These are phyloP conservation scores for Tetrax tetrax DNA, from an alignment of 2,113 vertebrate genomes.

Conservation along the genomic window DNA sequence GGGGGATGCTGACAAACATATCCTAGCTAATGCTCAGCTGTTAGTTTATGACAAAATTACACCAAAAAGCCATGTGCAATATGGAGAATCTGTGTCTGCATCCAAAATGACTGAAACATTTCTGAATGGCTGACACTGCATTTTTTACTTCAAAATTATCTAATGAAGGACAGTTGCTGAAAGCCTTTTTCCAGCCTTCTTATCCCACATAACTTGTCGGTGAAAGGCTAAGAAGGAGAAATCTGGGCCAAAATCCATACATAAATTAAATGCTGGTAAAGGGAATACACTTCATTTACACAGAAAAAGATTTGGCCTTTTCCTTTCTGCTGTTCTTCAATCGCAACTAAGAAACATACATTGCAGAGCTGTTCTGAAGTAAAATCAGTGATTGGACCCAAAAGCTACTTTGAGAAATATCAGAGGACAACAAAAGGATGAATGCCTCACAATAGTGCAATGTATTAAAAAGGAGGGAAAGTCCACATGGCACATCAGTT, in stretches of 20 bases:
- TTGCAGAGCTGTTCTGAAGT: not conserved
- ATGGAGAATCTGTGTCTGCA: not conserved
- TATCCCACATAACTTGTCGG: not conserved
- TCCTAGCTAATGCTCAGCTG: not conserved
- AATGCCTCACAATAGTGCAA: not conserved
- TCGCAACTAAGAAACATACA: not conserved
- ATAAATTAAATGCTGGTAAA: not conserved
- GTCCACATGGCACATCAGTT: fast-evolving
- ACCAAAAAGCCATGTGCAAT: not conserved
- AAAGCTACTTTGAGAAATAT: not conserved
- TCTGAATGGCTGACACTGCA: not conserved
- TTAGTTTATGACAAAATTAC: not conserved
- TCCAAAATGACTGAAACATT: not conserved
- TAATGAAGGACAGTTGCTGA: not conserved
- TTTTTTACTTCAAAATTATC: not conserved
- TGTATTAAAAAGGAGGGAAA: not conserved
- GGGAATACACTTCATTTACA: not conserved
- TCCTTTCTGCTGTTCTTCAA: not conserved
- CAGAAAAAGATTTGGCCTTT: not conserved
- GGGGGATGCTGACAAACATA: not conserved
- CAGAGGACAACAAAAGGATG: not conserved
- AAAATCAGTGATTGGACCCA: not conserved
- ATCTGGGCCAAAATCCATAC: not conserved
- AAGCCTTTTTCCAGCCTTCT: not conserved
- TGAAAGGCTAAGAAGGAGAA: not conserved